phyloP scores from a whole-genome alignment of 2,797 vertebrate genomes.

The Notolabrus celidotus region DNA sequence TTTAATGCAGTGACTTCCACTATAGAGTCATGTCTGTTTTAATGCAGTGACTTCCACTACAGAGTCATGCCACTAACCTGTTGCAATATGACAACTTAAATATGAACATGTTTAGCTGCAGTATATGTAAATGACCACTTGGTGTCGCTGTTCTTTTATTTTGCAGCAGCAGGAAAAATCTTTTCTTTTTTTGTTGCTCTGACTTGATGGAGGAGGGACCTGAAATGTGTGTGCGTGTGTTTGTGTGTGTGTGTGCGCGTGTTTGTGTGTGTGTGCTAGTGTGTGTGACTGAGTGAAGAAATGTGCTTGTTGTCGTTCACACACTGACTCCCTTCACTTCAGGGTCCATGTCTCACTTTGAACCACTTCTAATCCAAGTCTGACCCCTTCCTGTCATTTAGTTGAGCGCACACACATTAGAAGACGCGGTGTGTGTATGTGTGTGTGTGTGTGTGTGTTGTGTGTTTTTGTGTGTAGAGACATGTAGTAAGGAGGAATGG shows the following conservation, averaged over 20 bases:
- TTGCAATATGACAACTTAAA: no score
- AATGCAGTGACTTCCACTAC: no score
- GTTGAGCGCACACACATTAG: background rate
- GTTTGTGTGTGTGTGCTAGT: no score
- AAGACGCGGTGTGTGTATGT: background rate
- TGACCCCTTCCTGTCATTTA: background rate
- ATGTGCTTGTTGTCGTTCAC: slow-evolving; percentile 11
- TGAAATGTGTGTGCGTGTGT: slow-evolving; percentile 9
- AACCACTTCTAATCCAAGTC: background rate
- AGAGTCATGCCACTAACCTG: no score
- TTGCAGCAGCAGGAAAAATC: background rate
- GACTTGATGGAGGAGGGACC: slow-evolving; percentile 17
- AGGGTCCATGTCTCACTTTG: background rate
- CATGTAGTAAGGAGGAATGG: slow-evolving; percentile 20
- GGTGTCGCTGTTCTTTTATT: slow-evolving; percentile 2
- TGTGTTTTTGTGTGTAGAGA: background rate
- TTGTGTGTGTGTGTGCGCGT: no score
- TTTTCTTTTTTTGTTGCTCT: background rate
- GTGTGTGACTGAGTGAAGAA: slow-evolving; percentile 15
- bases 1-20: no score
- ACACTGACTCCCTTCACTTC: background rate
- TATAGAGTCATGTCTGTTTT: no score
- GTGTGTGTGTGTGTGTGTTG: background rate
- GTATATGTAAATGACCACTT: background rate
- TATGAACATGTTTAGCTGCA: background rate